A percentile compares a stretch with the other conserved stretches of the same genome.
phyloP scores from a whole-genome alignment of 2,113 vertebrate genomes.

The Apus apus region DNA sequence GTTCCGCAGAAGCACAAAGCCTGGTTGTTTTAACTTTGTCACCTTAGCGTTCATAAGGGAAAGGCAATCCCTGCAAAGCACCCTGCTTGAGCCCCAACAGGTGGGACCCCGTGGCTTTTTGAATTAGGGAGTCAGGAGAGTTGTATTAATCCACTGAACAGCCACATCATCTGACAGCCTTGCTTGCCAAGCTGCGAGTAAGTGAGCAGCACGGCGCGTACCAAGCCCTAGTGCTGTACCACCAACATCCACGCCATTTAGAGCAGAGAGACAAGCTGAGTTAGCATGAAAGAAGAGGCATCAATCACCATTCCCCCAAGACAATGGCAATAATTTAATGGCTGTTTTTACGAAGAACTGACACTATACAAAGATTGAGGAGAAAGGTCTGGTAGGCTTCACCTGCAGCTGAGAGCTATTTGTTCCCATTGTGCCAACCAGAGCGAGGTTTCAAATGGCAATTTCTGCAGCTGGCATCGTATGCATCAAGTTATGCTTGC shows the following conservation, averaged over 20 bases:
- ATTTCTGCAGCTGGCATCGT: slow-evolving; percentile 58
- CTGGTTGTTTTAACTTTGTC: not conserved
- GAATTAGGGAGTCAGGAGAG: not conserved
- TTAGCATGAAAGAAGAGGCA: slow-evolving; percentile 62
- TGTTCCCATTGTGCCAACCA: slow-evolving; percentile 56
- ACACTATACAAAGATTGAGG: slow-evolving; percentile 46
- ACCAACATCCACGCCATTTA: slow-evolving; percentile 37
- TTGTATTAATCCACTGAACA: rapidly evolving
- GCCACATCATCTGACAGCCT: not conserved
- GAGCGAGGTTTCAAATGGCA: slow-evolving; percentile 25
- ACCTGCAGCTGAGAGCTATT: slow-evolving; percentile 70
- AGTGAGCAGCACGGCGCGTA: not conserved
- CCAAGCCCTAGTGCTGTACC: slow-evolving; percentile 33
- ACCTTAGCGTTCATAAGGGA: not conserved
- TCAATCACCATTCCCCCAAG: slow-evolving; percentile 60
- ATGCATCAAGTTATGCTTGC: not conserved
- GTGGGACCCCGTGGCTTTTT: not conserved
- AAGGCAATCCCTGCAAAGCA: rapidly evolving
- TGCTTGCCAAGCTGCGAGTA: not conserved
- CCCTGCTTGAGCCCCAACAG: not conserved
- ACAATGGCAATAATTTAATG: slow-evolving; percentile 72
- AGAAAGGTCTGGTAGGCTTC: slow-evolving; percentile 63
- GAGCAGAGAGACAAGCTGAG: slow-evolving; percentile 49
- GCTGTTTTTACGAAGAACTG: slow-evolving; percentile 61
- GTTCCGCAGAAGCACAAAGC: not conserved